Conservation (phyloP, 2,888 invertebrate species). For the Dione juno region DNA sequence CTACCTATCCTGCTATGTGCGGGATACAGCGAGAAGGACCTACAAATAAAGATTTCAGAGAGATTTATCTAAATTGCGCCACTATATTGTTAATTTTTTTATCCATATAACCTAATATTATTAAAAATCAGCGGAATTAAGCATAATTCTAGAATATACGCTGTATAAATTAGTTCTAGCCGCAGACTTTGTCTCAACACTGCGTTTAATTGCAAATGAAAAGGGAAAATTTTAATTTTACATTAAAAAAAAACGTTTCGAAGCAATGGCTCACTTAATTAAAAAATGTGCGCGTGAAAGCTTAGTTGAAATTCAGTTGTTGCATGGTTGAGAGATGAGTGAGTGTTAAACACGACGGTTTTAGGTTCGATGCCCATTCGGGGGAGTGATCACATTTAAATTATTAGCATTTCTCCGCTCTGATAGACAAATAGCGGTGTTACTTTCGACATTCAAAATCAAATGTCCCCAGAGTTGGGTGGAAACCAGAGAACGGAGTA, state of each 20-base stretch:
- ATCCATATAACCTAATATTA: neutral
- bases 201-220: neutral
- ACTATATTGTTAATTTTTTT: too few relatives aligned
- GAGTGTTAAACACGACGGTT: too few relatives aligned
- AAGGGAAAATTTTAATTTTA: neutral
- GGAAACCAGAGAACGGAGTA: too few relatives aligned
- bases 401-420: too few relatives aligned
- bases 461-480: too few relatives aligned
- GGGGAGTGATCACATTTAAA: too few relatives aligned
- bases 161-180: neutral
- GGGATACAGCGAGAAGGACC: too few relatives aligned
- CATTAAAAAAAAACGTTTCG: neutral
- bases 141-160: neutral
- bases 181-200: neutral
- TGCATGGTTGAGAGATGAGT: neutral
- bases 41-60: too few relatives aligned
- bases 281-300: neutral
- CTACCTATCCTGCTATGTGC: too few relatives aligned
- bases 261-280: neutral
- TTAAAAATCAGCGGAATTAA: neutral
- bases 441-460: too few relatives aligned
- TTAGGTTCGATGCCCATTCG: too few relatives aligned
- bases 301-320: neutral
- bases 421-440: too few relatives aligned
- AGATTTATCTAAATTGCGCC: neutral